Base-by-base conservation (phyloP, 2,888 invertebrate genomes). In the Nowickia ferox region DNA sequence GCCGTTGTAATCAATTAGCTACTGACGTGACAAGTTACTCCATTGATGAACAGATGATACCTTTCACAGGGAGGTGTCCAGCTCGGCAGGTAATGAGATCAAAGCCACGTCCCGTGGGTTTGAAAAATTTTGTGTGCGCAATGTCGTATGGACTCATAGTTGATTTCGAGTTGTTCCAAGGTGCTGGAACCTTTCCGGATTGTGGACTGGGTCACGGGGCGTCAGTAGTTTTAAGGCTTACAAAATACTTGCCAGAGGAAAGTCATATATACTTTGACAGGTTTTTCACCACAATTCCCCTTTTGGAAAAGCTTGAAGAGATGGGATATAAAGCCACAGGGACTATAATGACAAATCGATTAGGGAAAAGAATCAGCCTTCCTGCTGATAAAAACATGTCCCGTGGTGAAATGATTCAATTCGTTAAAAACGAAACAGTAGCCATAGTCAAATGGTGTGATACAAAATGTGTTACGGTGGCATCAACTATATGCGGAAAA, bases 101-200 rank as follows among this genome's bases (percentile, higher is more conserved):
- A 30, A 89, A 90, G 8, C 88, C 87, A 78, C 89, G 88, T 69
- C 90, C 90, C 80, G 91, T 90, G 40, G 91, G 91, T 1, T 82
- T 91, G 13, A 92, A 92, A 87, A 91, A 90, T 76, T 91, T 89
- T 84, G 89, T 91, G 8, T 65, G 90, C 8, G 90, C 92, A 11
- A 87, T 88, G 30, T 89, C 57, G 2, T 19, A 83, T 38, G 78
- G 72, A 13, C 44, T 82, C 30, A 65, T 81, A 40, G 65, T 82
- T 15, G 89, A 89, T 74, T 90, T 90, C 66, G 88, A 88, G 87
- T 83, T 90, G 3, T 63, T 63, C 13, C 63, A 63, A 44, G 63
- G 63, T 9, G 63, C 63, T 63, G 87, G 84, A 46, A 46, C 46
- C 46, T 30, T 30, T 30, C 30, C 30, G 30, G 30, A 30, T 30